phyloP scores from a whole-genome alignment of 2,888 invertebrate species.

The Cephalotes varians region DNA sequence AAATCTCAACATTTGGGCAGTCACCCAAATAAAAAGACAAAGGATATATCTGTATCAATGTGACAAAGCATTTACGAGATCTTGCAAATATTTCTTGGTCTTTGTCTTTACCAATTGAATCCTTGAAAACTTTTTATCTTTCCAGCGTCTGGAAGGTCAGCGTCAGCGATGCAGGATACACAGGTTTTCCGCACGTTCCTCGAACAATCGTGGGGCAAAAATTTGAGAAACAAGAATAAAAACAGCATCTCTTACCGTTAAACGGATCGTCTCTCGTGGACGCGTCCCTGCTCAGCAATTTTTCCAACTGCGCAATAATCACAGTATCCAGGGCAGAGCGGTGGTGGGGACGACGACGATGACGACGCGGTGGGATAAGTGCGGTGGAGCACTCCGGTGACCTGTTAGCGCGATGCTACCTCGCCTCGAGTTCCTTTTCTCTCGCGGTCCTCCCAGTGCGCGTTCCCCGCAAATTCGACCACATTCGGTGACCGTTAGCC shows the following conservation, averaged over 20 bases:
- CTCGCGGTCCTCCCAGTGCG: slow-evolving; percentile 73
- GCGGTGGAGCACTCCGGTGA: slow-evolving; percentile 68
- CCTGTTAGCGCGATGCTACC: slow-evolving; percentile 78
- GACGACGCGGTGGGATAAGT: slow-evolving; percentile 63
- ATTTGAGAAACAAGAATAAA: too few relatives aligned
- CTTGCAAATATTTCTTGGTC: not conserved
- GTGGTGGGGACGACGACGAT: slow-evolving; percentile 66
- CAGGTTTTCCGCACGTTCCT: not conserved
- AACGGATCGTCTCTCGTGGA: slow-evolving; percentile 55
- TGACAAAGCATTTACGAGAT: not conserved
- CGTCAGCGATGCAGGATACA: not conserved
- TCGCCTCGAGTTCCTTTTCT: slow-evolving; percentile 68
- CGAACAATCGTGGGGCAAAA: not conserved
- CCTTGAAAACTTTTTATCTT: not conserved
- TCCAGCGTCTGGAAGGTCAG: too few relatives aligned
- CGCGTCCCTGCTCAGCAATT: slow-evolving; percentile 63
- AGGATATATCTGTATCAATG: not conserved
- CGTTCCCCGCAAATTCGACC: slow-evolving; percentile 72
- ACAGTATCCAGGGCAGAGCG: slow-evolving; percentile 73
- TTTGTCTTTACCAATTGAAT: not conserved
- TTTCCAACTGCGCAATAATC: slow-evolving; percentile 82
- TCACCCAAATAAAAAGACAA: not conserved
- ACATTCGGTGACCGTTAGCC: slow-evolving; percentile 81
- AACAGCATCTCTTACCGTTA: slow-evolving; percentile 39
- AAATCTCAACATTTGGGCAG: not conserved